Percentiles rank a stretch among this genome's conserved stretches.
Evolutionary conservation across 2,113 vertebrate genomes (phyloP).

Genomic region (Melanerpes aurifrons): DNA sequence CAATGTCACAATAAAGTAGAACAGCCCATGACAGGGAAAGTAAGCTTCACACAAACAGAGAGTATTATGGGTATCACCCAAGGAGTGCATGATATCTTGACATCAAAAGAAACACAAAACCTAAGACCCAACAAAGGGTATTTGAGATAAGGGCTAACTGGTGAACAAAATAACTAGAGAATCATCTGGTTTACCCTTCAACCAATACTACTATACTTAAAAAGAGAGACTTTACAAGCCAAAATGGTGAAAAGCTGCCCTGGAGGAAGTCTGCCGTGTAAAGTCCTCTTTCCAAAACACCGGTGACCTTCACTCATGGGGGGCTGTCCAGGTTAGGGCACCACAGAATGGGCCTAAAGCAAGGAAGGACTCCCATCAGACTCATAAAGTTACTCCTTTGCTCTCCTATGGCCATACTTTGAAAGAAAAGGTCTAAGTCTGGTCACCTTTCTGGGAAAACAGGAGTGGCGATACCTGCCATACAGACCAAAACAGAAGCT

Average conservation of each 20-base stretch:
- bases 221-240: not conserved
- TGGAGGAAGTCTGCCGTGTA: not conserved
- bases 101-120: not conserved
- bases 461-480: not conserved
- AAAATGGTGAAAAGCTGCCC: not conserved
- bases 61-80: not conserved
- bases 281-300: not conserved
- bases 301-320: not conserved
- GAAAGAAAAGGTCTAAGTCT: not conserved
- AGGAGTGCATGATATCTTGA: not conserved
- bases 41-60: not conserved
- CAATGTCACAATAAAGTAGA: not conserved
- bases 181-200: not conserved
- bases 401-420: not conserved
- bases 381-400: not conserved
- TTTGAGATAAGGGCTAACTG: not conserved
- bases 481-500: not conserved
- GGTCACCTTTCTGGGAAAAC: not conserved
- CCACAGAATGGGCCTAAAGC: not conserved
- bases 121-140: not conserved
- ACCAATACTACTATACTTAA: not conserved
- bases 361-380: not conserved
- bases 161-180: not conserved
- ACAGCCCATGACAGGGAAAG: fast-evolving
- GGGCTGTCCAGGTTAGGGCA: not conserved